These are phyloP conservation scores for Cebidichthys violaceus DNA, from an alignment of 2,113 vertebrate species.

Conservation along the genomic window DNA sequence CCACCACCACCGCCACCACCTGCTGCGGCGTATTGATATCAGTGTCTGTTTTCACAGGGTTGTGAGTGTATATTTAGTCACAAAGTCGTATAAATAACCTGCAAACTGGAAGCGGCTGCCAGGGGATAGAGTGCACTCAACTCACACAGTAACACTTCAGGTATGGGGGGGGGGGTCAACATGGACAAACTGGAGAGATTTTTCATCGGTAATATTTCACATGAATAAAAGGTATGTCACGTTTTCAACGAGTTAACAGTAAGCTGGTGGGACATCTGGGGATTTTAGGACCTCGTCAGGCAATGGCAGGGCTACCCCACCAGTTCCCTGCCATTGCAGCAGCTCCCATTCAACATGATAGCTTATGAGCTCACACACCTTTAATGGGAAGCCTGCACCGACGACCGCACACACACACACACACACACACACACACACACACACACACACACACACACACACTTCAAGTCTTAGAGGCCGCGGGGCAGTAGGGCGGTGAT, in stretches of 20 bases:
- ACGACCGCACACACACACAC: not conserved
- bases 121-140: not conserved
- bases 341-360: not conserved
- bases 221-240: too few relatives aligned
- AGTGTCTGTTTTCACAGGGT: constrained; percentile 46
- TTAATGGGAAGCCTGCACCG: too few relatives aligned
- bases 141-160: not conserved
- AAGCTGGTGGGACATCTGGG: too few relatives aligned
- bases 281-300: too few relatives aligned
- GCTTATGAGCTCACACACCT: not conserved
- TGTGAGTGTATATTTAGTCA: constrained; percentile 65
- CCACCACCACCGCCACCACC: too few relatives aligned
- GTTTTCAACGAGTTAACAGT: too few relatives aligned
- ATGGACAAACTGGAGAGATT: not conserved
- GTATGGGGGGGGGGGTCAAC: not conserved
- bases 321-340: not conserved
- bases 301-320: too few relatives aligned
- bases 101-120: constrained; percentile 32
- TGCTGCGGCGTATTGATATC: constrained; percentile 35
- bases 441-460: constrained; percentile 1
- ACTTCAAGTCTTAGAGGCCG: not conserved
- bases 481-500: constrained; percentile 24
- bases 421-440: constrained; percentile 1
- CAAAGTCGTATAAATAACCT: constrained; percentile 69
- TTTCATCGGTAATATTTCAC: not conserved